Conservation (phyloP, 2,888 invertebrate genomes). For the Microctonus hyperodae region DNA sequence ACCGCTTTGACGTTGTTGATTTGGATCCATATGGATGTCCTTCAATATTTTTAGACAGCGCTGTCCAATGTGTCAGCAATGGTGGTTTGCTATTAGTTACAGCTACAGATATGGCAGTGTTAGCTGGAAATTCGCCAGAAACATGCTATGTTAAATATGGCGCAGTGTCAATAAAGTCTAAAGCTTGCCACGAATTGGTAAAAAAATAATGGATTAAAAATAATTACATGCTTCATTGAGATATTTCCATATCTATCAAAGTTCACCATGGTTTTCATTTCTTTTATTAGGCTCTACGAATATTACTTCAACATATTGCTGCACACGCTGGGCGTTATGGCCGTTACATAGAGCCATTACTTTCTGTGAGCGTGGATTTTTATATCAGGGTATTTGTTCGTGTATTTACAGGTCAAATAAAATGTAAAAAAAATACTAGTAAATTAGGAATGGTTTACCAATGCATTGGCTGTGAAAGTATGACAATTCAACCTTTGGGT, state of each 20-base stretch:
- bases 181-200: slow-evolving; percentile 95
- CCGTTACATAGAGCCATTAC: slow-evolving; percentile 87
- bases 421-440: slow-evolving; percentile 86
- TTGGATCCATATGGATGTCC: slow-evolving; percentile 98
- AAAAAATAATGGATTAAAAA: slow-evolving; percentile 41
- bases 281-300: slow-evolving; percentile 93
- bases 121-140: slow-evolving; percentile 95
- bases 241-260: neutral
- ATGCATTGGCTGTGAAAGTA: slow-evolving; percentile 89
- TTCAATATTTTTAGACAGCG: slow-evolving; percentile 87
- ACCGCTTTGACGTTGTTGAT: slow-evolving; percentile 88
- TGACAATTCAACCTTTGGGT: slow-evolving; percentile 80
- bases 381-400: slow-evolving; percentile 94
- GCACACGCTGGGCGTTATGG: slow-evolving; percentile 92
- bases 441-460: slow-evolving; percentile 89
- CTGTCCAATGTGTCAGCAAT: slow-evolving; percentile 80
- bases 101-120: slow-evolving; percentile 95
- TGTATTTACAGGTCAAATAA: slow-evolving; percentile 78
- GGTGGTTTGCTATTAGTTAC: slow-evolving; percentile 93
- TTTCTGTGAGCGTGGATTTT: slow-evolving; percentile 95
- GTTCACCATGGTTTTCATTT: slow-evolving; percentile 42
- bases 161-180: slow-evolving; percentile 82
- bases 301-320: slow-evolving; percentile 89
- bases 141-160: slow-evolving; percentile 95
- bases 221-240: slow-evolving; percentile 8